Percentiles rank a stretch among this genome's conserved stretches.
These are phyloP conservation scores for Sparidentex hasta DNA, from an alignment of 2,797 vertebrate genomes.

Conservation along the genomic window DNA sequence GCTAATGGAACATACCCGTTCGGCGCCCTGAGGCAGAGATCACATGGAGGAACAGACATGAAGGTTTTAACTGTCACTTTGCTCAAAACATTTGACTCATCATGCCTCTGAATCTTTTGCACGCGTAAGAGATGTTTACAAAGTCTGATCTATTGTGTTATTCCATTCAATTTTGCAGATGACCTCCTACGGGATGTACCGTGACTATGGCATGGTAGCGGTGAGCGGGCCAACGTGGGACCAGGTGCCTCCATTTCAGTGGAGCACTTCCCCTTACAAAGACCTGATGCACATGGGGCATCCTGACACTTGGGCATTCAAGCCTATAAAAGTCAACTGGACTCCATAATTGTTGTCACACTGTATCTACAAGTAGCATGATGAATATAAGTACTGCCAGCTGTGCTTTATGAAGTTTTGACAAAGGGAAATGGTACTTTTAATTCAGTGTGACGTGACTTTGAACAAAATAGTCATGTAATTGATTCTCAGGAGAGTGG, in stretches of 20 bases:
- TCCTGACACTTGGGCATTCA: slow-evolving; percentile 93
- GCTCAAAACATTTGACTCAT: neutral
- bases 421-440: slow-evolving; percentile 60
- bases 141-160: neutral
- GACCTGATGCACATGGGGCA: slow-evolving; percentile 92
- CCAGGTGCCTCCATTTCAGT: slow-evolving; percentile 92
- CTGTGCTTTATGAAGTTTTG: slow-evolving; percentile 18
- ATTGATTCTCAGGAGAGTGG: slow-evolving; percentile 8
- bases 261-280: slow-evolving; percentile 92
- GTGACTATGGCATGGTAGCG: slow-evolving; percentile 86
- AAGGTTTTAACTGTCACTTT: slow-evolving; percentile 83
- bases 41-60: slow-evolving; percentile 94
- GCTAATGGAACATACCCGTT: slow-evolving; percentile 95
- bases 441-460: neutral
- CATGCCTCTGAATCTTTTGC: neutral
- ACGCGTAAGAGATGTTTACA: neutral
- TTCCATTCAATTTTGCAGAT: slow-evolving; percentile 78
- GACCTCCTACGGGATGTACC: slow-evolving; percentile 88
- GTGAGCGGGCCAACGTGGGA: slow-evolving; percentile 93
- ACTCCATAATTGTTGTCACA: slow-evolving; percentile 75
- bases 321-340: slow-evolving; percentile 89
- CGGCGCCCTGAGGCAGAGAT: slow-evolving; percentile 90
- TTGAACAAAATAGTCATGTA: slow-evolving; percentile 7
- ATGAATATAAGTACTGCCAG: neutral
- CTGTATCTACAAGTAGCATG: neutral